These are phyloP conservation scores for Merluccius polli DNA, from an alignment of 2,797 vertebrate species.

Conservation along the genomic window DNA sequence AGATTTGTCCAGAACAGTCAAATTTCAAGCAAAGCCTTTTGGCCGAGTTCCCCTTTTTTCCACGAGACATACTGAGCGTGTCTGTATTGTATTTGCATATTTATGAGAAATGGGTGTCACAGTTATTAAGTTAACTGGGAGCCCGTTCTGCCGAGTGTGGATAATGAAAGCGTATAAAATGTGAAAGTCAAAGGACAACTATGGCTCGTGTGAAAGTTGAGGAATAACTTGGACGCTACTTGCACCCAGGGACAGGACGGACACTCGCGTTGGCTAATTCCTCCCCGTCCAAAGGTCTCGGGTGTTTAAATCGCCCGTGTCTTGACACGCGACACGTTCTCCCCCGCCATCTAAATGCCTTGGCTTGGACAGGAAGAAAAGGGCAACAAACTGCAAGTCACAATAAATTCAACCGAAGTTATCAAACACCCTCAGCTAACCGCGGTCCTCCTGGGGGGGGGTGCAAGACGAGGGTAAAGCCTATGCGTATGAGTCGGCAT, in stretches of 20 bases:
- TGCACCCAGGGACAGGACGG: not conserved
- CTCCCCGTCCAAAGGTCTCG: too few relatives aligned
- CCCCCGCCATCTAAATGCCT: too few relatives aligned
- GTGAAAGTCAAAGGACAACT: conserved; percentile 56
- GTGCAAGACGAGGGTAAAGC: not conserved
- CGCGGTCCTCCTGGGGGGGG: not conserved
- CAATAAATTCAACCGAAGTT: not conserved
- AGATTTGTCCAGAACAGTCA: not conserved
- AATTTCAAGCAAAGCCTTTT: conserved; percentile 27
- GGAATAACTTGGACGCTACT: not conserved
- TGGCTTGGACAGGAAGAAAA: too few relatives aligned
- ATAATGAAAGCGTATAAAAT: conserved; percentile 64
- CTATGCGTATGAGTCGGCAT: not conserved
- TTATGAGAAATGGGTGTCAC: conserved; percentile 65
- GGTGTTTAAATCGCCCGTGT: too few relatives aligned
- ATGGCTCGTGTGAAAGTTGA: conserved; percentile 26
- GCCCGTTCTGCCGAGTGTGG: conserved; percentile 54
- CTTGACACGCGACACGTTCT: too few relatives aligned
- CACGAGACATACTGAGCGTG: conserved; percentile 39
- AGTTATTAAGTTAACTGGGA: conserved; percentile 65
- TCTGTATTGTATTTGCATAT: conserved; percentile 65
- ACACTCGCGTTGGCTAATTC: not conserved
- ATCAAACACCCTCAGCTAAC: not conserved
- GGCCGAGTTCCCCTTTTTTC: conserved; percentile 30
- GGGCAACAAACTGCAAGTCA: not conserved